Evolutionary conservation across 2,888 invertebrate genomes (phyloP).

Genomic region (Nephrotoma appendiculata): DNA sequence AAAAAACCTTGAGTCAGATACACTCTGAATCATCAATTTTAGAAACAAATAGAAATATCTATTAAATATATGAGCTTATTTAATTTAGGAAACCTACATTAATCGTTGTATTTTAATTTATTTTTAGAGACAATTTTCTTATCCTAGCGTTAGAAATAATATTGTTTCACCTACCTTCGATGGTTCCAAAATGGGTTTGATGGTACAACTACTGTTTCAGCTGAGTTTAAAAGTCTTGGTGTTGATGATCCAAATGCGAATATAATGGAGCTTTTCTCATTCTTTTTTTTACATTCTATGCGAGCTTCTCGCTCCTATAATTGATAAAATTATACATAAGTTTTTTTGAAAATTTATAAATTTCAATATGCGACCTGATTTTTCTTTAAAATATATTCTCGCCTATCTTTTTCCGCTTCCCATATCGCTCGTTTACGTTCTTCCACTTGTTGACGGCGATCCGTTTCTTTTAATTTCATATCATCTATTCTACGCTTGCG

Average conservation of each 20-base stretch:
- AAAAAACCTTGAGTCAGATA: neutral
- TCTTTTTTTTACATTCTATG: conserved; percentile 46
- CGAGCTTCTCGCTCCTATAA: neutral
- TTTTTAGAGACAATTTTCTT: no score
- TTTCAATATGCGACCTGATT: conserved; percentile 39
- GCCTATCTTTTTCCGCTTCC: conserved; percentile 75
- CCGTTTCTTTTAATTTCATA: conserved; percentile 60
- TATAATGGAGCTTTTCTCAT: conserved; percentile 57
- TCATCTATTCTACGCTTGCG: conserved; percentile 69
- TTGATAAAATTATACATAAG: neutral
- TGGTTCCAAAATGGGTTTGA: conserved; percentile 60
- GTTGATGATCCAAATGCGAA: conserved; percentile 90
- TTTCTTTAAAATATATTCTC: conserved; percentile 72
- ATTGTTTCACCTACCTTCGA: conserved; percentile 40
- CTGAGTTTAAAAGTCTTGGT: conserved; percentile 55
- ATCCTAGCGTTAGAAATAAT: neutral
- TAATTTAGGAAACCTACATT: neutral
- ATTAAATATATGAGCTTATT: neutral
- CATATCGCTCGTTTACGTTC: conserved; percentile 79
- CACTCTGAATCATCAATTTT: neutral
- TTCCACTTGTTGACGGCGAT: conserved; percentile 58
- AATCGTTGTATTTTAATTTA: no score
- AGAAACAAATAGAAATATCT: neutral
- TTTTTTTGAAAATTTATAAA: neutral
- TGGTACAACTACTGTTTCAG: conserved; percentile 47